Evolutionary conservation across 2,797 vertebrate species (phyloP), one percentile per base, ranked within the genome.

Genomic region (Coregonus ussuriensis): DNA sequence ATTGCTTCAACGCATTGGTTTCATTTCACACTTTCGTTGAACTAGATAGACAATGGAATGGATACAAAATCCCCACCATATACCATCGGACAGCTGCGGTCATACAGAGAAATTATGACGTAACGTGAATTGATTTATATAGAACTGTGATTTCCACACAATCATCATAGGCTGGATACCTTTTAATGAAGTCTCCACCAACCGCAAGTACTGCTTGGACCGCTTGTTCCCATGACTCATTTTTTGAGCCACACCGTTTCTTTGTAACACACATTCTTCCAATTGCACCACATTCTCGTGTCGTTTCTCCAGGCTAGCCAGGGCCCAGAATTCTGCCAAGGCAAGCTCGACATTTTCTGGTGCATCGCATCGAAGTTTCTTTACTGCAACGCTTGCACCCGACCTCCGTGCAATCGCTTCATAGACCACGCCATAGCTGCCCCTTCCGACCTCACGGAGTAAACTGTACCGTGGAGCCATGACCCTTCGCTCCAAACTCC

Each of bases 331-430:
- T 88, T 98, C 97, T 13, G 96, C 95, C 82, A 98, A 86, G 0
- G 97, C 97, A 79, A 98, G 92, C 91, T 98, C 97, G 81, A 98
- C 96, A 87, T 97, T 98, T 89, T 99, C 97, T 2, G 97, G 97
- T 1, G 97, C 96, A 85, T 98, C 96, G 88, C 97, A 98, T 6
- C 97, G 95, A 81, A 98, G 94, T 84, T 97, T 96, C 87, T 98
- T 98, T 77, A 98, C 96, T 0, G 97, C 97, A 72, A 97, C 93
- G 52, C 93, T 93, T 4, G 96, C 94, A 0, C 97, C 96, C n/a
- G 93, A 96, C 80, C 89, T 89, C 81, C 95, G 86, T 81, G 95
- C 95, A 81, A 96, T 83, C 4, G 97, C 97, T 71, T 98, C 97
- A 84, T 98, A 98, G 72, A 98, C 97, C 88, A 98, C 97, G 52